Evolutionary conservation across 2,797 vertebrate species (phyloP), one percentile per base, ranked within the genome.

Genomic region (Danionella dracula): DNA sequence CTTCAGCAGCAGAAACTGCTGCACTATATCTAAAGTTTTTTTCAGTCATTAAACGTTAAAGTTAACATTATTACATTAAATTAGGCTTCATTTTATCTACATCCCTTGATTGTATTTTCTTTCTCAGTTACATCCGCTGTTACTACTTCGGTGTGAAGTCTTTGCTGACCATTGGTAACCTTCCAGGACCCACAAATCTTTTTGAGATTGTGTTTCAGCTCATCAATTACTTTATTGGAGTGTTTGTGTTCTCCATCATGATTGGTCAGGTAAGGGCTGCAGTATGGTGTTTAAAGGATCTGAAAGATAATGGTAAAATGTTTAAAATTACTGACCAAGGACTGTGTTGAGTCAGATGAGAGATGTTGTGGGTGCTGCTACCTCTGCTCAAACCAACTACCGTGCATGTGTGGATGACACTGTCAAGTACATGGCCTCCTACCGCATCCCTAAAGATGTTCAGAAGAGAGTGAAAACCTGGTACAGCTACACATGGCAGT

Each of bases 401-500:
- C 88, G 96, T 64, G 92, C 85, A 67, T 97, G 94, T 70, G 90
- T 99, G 94, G 97, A 99, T 83, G 94, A 88, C 76, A 98, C 96
- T 0, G 92, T 95, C 2, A 97, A 93, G 81, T 99, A 99, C 79
- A 99, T 99, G 97, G 90, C 91, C 72, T 93, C 92, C 53, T 97
- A 99, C 81, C 93, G 75, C 75, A 99, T 99, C 72, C 94, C 96
- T 20, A 92, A 74, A 71, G 80, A 88, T 0, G 93, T 99, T 29
- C 97, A 99, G 86, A 93, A 93, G 76, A 86, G 96, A 0, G 94
- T 99, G 80, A 97, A 97, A 79, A 98, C 89, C 10, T 99, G 97
- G 97, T 99, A 99, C 0, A 96, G 97, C 81, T 99, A 97, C 84
- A 99, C 97, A 0, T 99, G 96, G 97, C 93, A 95, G 55, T 98